Conservation (phyloP, 2,888 invertebrate species). For the Morpho achilles region DNA sequence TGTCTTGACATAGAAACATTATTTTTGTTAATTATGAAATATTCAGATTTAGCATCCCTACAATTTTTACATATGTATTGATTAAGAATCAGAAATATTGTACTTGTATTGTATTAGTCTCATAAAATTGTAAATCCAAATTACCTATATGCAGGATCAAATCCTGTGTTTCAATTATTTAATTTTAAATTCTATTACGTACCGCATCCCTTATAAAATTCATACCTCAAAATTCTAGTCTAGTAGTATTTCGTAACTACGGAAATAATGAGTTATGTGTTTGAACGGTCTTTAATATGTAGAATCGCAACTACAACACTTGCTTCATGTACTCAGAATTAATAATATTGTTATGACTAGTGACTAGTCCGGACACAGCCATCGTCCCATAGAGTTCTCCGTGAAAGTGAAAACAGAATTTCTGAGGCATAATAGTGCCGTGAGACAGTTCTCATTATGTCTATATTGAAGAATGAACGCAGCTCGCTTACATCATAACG, state of each 20-base stretch:
- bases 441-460: conserved; percentile 57
- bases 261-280: background rate
- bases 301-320: conserved; percentile 1
- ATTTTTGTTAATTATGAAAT: no score
- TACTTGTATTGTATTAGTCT: no score
- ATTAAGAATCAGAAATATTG: no score
- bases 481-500: conserved; percentile 30
- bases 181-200: no score
- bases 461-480: conserved; percentile 30
- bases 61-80: no score
- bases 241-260: background rate
- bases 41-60: no score
- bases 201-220: background rate
- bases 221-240: background rate
- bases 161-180: no score
- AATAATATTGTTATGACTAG: background rate
- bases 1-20: no score
- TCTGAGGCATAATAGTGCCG: conserved; percentile 50
- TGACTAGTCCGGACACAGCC: conserved; percentile 17
- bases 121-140: no score
- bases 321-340: conserved; percentile 7
- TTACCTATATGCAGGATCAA: no score
- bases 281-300: conserved; percentile 3
- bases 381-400: conserved; percentile 14
- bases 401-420: conserved; percentile 59